phyloP scores from a whole-genome alignment of 2,797 vertebrate species.

The Bovichtus variegatus region DNA sequence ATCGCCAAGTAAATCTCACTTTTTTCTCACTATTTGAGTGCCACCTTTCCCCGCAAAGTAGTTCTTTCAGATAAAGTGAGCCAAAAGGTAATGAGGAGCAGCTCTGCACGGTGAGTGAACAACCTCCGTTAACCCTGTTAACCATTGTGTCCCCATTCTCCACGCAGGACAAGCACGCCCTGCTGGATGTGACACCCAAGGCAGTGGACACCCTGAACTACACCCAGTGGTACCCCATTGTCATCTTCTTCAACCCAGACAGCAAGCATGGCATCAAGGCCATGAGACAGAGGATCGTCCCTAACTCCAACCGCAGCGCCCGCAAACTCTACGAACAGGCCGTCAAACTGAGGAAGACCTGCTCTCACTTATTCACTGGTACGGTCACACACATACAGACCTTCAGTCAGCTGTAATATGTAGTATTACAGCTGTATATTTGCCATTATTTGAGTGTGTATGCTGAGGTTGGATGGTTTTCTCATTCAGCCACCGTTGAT shows the following conservation, averaged over 20 bases:
- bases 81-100: neutral
- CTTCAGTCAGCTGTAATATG: neutral
- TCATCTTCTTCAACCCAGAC: constrained; percentile 94
- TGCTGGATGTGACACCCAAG: constrained; percentile 95
- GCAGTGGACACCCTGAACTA: constrained; percentile 96
- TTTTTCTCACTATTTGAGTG: too few relatives aligned
- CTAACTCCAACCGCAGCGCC: constrained; percentile 91
- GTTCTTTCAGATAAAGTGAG: too few relatives aligned
- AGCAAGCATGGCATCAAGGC: constrained; percentile 92
- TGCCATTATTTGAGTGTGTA: neutral
- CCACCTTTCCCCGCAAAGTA: too few relatives aligned
- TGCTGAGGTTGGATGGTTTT: constrained; percentile 27
- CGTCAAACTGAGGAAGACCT: constrained; percentile 91
- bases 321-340: constrained; percentile 94
- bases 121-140: neutral
- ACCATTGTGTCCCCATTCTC: neutral
- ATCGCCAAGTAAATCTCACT: too few relatives aligned
- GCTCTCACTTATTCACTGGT: constrained; percentile 92
- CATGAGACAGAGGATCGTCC: constrained; percentile 90
- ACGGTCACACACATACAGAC: neutral
- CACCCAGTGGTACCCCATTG: constrained; percentile 97
- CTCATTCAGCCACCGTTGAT: constrained; percentile 87
- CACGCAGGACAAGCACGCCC: constrained; percentile 90
- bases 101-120: neutral
- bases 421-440: neutral